Percentiles rank a stretch among this genome's conserved stretches.
These are phyloP conservation scores for Calameuta idolon DNA, from an alignment of 2,888 invertebrate genomes.

Conservation along the genomic window DNA sequence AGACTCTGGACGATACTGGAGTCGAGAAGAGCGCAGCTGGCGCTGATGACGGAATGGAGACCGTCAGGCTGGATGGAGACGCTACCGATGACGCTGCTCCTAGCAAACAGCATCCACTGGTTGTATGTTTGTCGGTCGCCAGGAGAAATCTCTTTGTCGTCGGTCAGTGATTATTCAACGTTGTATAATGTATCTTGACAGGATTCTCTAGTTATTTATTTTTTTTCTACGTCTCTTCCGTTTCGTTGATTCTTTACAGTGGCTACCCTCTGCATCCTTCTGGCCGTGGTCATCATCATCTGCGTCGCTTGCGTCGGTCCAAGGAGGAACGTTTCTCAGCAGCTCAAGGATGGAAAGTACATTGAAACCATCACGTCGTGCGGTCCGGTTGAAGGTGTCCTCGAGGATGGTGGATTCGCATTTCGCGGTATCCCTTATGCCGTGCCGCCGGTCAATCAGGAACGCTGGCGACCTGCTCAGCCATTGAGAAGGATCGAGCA, in stretches of 20 bases:
- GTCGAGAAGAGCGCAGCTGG: constrained; percentile 71
- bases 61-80: constrained; percentile 74
- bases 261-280: constrained; percentile 71
- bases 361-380: constrained; percentile 81
- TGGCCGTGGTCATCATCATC: constrained; percentile 75
- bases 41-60: constrained; percentile 80
- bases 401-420: constrained; percentile 83
- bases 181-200: background rate
- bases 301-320: constrained; percentile 74
- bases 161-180: constrained; percentile 65
- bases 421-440: constrained; percentile 89
- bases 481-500: constrained; percentile 75
- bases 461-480: constrained; percentile 79
- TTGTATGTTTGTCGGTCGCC: constrained; percentile 47
- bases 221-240: background rate
- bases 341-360: constrained; percentile 79
- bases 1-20: constrained; percentile 82
- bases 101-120: constrained; percentile 52
- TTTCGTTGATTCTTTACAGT: constrained; percentile 63
- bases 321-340: constrained; percentile 71
- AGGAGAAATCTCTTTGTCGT: constrained; percentile 74
- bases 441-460: constrained; percentile 76
- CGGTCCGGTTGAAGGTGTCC: constrained; percentile 82
- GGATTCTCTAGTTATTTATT: constrained; percentile 2
- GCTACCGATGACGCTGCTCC: constrained; percentile 61